phyloP scores from a whole-genome alignment of 2,888 invertebrate species.

The Lysandra coridon region DNA sequence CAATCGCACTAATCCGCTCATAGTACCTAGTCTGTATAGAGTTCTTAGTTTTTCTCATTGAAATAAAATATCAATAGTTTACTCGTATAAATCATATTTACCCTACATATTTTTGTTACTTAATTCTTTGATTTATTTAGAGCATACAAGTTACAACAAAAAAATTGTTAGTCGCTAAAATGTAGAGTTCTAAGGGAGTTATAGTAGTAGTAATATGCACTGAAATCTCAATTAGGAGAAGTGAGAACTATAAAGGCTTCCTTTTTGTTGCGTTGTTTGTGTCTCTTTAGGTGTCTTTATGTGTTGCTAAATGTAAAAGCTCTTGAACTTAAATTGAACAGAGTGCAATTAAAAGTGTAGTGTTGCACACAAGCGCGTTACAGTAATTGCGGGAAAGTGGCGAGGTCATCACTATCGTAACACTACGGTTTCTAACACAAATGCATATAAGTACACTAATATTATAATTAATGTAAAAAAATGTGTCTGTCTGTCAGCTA shows the following conservation, averaged over 20 bases:
- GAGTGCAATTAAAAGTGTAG: conserved; percentile 8
- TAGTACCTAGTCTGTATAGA: neutral
- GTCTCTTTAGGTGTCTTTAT: too few species aligned
- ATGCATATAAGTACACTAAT: neutral
- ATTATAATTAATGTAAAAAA: too few species aligned
- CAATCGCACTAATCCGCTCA: neutral
- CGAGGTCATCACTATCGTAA: conserved; percentile 29
- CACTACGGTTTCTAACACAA: conserved; percentile 10
- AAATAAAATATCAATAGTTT: neutral
- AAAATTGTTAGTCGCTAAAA: neutral
- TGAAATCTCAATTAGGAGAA: too few species aligned
- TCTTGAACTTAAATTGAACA: neutral
- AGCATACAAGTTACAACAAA: too few species aligned
- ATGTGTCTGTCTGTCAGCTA: too few species aligned
- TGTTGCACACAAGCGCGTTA: conserved; percentile 13
- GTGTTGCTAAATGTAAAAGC: neutral
- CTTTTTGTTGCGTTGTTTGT: too few species aligned
- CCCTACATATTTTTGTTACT: neutral
- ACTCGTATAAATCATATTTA: neutral
- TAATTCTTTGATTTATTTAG: too few species aligned
- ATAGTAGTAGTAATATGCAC: too few species aligned
- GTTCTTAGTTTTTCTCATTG: neutral
- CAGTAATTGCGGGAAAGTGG: conserved; percentile 13
- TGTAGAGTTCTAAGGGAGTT: neutral
- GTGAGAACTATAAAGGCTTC: too few species aligned